phyloP scores from a whole-genome alignment of 2,888 invertebrate species.

The Acronicta alni region DNA sequence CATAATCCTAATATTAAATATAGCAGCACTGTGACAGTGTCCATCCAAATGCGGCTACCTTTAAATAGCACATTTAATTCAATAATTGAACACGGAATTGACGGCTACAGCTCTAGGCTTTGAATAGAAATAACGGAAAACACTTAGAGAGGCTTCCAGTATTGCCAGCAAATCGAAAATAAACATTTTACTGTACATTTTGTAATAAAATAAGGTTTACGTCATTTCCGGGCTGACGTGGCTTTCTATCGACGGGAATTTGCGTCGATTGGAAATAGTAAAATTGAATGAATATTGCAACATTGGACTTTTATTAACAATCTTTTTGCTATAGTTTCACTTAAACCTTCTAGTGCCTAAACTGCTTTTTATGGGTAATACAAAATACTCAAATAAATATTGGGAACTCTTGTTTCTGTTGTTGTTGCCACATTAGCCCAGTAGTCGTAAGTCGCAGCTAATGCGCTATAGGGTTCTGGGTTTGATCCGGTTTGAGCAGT shows the following conservation, averaged over 20 bases:
- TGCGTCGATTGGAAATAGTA: slow-evolving; percentile 25
- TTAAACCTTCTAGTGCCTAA: too few relatives aligned
- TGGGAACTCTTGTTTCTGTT: too few relatives aligned
- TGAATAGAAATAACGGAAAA: slow-evolving; percentile 22
- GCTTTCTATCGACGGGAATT: slow-evolving; percentile 30
- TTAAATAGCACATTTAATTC: slow-evolving; percentile 15
- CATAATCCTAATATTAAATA: neutral
- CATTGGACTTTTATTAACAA: slow-evolving; percentile 17
- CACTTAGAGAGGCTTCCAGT: slow-evolving; percentile 10
- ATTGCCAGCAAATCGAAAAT: slow-evolving; percentile 34
- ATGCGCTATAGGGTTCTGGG: too few relatives aligned
- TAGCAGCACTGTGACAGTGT: neutral
- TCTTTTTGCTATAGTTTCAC: too few relatives aligned
- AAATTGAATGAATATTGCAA: slow-evolving; percentile 21
- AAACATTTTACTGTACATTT: slow-evolving; percentile 41
- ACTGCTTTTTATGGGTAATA: too few relatives aligned
- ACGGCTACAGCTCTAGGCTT: slow-evolving; percentile 8
- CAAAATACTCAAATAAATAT: too few relatives aligned
- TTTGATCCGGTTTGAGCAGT: too few relatives aligned
- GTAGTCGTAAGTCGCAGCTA: too few relatives aligned
- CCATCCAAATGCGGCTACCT: neutral
- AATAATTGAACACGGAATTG: slow-evolving; percentile 16
- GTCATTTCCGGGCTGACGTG: slow-evolving; percentile 35
- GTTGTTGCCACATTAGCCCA: too few relatives aligned
- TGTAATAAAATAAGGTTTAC: slow-evolving; percentile 41